phyloP scores from a whole-genome alignment of 2,888 invertebrate species.

The Campaea margaritaria region DNA sequence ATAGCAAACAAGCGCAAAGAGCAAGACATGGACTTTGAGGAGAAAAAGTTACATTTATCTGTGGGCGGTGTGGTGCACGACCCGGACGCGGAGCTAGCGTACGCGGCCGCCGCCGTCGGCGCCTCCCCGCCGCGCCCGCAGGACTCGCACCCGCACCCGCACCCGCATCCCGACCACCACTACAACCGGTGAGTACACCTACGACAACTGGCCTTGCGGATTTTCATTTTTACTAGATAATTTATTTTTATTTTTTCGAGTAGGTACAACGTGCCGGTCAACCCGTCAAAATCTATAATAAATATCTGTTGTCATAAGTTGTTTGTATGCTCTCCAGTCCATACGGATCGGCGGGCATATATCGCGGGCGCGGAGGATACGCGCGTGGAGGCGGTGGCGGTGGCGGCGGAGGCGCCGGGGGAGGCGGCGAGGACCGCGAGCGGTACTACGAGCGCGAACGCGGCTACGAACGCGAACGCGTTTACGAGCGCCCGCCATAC shows the following conservation, averaged over 20 bases:
- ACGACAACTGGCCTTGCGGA: no score
- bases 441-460: constrained; percentile 72
- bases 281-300: no score
- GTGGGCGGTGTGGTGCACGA: constrained; percentile 83
- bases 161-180: constrained; percentile 31
- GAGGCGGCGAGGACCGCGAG: constrained; percentile 74
- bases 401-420: constrained; percentile 49
- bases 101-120: constrained; percentile 88
- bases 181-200: constrained; percentile 15
- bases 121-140: constrained; percentile 73
- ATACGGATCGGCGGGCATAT: constrained; percentile 61
- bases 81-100: constrained; percentile 82
- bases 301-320: no score
- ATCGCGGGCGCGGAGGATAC: constrained; percentile 65
- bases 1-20: constrained; percentile 97
- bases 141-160: constrained; percentile 47
- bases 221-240: no score
- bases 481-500: constrained; percentile 68
- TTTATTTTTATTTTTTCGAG: no score
- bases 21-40: constrained; percentile 97
- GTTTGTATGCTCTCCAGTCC: constrained; percentile 22
- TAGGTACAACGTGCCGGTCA: no score
- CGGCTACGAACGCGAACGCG: constrained; percentile 67
- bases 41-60: constrained; percentile 96
- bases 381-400: constrained; percentile 44